Evolutionary conservation across 2,113 vertebrate species (phyloP).

Genomic region (Triplophysa tibetana): DNA sequence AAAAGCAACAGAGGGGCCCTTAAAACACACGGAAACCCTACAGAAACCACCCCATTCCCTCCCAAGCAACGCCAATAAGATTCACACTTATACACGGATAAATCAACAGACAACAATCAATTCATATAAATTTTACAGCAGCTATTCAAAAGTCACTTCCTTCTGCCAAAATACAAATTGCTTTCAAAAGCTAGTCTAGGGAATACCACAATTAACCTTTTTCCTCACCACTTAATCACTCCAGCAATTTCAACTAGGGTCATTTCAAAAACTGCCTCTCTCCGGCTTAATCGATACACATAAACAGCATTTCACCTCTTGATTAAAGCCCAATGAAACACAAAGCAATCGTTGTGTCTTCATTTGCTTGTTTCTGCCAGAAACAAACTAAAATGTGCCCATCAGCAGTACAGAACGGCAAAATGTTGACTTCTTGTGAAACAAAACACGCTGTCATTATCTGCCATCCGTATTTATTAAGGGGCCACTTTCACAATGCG

Average conservation of each 20-base stretch:
- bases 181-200: neutral
- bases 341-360: constrained; percentile 21
- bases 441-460: constrained; percentile 17
- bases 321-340: neutral
- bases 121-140: neutral
- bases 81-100: neutral
- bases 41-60: constrained; percentile 24
- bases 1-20: constrained; percentile 57
- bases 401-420: neutral
- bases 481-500: neutral
- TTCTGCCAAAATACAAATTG: neutral
- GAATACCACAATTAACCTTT: neutral
- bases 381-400: neutral
- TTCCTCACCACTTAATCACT: too few relatives aligned
- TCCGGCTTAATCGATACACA: neutral
- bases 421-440: constrained; percentile 24
- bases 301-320: neutral
- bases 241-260: neutral
- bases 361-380: neutral
- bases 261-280: neutral
- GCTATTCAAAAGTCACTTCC: neutral
- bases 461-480: constrained; percentile 4
- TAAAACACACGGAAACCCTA: constrained; percentile 51
- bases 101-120: neutral
- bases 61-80: neutral